phyloP scores from a whole-genome alignment of 2,888 invertebrate genomes.

The Oxystoma pomonae region DNA sequence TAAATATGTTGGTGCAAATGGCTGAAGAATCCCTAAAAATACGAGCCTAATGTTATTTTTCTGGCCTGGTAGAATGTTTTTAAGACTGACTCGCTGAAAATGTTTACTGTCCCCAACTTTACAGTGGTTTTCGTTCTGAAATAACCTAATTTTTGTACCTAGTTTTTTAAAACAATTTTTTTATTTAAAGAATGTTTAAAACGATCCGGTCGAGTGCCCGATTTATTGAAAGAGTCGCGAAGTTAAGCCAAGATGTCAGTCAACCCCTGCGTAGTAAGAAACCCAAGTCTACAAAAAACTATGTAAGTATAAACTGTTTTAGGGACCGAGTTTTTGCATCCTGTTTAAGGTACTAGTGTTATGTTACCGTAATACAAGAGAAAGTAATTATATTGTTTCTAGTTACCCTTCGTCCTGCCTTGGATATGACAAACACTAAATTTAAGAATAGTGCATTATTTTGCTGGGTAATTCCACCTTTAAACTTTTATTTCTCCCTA shows the following conservation, averaged over 20 bases:
- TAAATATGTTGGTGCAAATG: too few relatives aligned
- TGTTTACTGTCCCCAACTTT: too few relatives aligned
- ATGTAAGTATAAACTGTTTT: conserved; percentile 37
- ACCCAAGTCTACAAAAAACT: conserved; percentile 46
- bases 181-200: not conserved
- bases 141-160: not conserved
- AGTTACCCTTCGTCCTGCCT: not conserved
- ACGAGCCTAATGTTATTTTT: too few relatives aligned
- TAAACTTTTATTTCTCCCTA: not conserved
- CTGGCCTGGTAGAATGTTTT: too few relatives aligned
- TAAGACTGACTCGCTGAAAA: too few relatives aligned
- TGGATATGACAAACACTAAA: not conserved
- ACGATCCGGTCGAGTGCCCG: not conserved
- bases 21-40: too few relatives aligned
- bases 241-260: conserved; percentile 32
- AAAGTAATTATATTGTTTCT: too few relatives aligned
- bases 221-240: conserved; percentile 4
- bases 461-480: not conserved
- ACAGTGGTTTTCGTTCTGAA: too few relatives aligned
- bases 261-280: conserved; percentile 49
- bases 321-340: not conserved
- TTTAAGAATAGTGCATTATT: not conserved
- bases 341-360: too few relatives aligned
- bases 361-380: too few relatives aligned
- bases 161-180: not conserved